Conservation (phyloP, 2,113 vertebrate species). For the Eidolon helvum region DNA sequence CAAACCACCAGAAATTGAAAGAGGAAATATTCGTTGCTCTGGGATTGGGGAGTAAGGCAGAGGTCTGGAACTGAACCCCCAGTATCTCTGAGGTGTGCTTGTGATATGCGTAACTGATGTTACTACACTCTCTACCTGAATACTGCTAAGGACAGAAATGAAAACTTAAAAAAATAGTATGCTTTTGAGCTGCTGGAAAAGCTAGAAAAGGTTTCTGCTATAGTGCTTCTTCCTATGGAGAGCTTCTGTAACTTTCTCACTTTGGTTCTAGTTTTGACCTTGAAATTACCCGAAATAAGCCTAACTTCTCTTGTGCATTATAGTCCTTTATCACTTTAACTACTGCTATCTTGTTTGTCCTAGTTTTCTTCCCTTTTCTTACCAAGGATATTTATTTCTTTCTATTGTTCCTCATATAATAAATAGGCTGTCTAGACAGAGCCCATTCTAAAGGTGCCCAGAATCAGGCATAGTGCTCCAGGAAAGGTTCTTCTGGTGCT, state of each 20-base stretch:
- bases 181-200: conserved; percentile 32
- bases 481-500: neutral
- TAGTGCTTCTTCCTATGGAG: neutral
- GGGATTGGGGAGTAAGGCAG: neutral
- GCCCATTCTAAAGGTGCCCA: neutral
- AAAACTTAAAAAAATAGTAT: neutral
- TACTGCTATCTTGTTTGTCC: neutral
- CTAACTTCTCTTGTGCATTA: neutral
- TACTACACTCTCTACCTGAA: neutral
- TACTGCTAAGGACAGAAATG: neutral
- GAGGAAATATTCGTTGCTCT: neutral
- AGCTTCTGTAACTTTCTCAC: neutral
- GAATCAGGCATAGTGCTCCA: neutral
- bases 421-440: neutral
- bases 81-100: neutral
- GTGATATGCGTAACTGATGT: neutral
- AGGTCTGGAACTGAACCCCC: neutral
- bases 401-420: neutral
- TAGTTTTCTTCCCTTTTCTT: neutral
- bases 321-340: neutral
- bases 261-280: conserved; percentile 34
- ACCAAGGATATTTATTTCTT: conserved; percentile 5
- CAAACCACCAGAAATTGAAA: neutral
- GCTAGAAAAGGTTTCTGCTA: neutral
- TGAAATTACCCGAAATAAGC: neutral